Conservation (phyloP, 2,797 vertebrate genomes). For the Sardinella longiceps region DNA sequence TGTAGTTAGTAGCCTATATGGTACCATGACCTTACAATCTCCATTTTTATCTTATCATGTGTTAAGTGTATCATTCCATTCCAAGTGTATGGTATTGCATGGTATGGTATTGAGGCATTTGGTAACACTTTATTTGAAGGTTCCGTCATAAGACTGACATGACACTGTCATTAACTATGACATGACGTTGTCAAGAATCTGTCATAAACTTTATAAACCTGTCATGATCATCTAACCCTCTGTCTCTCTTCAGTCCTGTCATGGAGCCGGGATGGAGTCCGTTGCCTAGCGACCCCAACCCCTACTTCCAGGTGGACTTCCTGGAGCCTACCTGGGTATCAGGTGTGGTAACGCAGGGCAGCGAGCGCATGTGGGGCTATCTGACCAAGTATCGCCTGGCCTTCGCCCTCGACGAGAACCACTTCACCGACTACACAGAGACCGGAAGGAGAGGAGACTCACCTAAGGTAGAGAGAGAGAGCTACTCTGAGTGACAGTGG, state of each 20-base stretch:
- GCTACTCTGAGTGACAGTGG: background rate
- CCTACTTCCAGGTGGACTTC: slow-evolving; percentile 84
- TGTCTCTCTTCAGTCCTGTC: slow-evolving; percentile 64
- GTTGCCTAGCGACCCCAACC: slow-evolving; percentile 68
- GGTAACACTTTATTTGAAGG: no score
- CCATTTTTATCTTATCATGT: no score
- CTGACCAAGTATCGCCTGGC: slow-evolving; percentile 76
- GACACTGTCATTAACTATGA: no score
- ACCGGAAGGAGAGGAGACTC: slow-evolving; percentile 51
- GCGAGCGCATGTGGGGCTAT: slow-evolving; percentile 73
- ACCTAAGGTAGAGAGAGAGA: slow-evolving; percentile 65
- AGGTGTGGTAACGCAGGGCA: slow-evolving; percentile 79
- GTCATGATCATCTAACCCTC: background rate
- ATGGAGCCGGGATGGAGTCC: slow-evolving; percentile 86
- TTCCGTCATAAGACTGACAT: no score
- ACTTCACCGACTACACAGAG: slow-evolving; percentile 74
- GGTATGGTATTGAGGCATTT: no score
- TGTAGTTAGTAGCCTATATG: no score
- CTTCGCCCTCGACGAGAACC: slow-evolving; percentile 68
- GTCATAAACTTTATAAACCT: background rate
- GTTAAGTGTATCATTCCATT: no score
- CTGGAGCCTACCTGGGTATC: slow-evolving; percentile 80
- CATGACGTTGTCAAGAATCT: no score
- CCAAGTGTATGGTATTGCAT: no score
- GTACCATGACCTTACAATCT: no score